Evolutionary conservation across 2,113 vertebrate species (phyloP), one percentile per base, ranked within the genome.

Genomic region (Chloroceryle aenea): DNA sequence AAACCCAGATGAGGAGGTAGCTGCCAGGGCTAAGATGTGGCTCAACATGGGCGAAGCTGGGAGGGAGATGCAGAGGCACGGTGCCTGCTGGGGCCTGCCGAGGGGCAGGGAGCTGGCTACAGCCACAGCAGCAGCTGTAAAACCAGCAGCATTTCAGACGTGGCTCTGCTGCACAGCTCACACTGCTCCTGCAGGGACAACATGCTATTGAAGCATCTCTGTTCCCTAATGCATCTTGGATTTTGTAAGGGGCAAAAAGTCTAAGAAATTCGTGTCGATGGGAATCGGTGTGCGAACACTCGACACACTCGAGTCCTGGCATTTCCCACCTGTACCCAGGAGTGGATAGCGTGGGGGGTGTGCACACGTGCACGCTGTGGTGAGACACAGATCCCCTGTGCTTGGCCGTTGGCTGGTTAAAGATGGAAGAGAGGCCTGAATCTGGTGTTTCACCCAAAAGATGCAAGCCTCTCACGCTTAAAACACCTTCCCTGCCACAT

Each of bases 321-420:
- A 14, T 61, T 72, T 62, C 69, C 87, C 26, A 43, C 15, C 72
- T 56, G 26, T 85, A 3, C 19, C 26, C 25, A 56, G 32, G 32
- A 93, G 72, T 7, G 6, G 58, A 74, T 71, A 45, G 23, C 56
- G 43, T 21, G 18, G 22, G 0, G 1, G 9, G 8, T 0, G 0
- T 30, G 34, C 22, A 72, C 26, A 45, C 5, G 5, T 8, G 17
- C 7, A 47, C 6, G 30, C 47, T 1, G 4, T 14, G 32, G 61
- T 94, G 76, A 80, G 85, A 81, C 17, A 85, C 5, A 45, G 45
- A 61, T 53, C 4, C 10, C 7, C n/a, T 77, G 12, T 56, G 26
- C 43, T 61, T 20, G 64, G 52, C 22, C 11, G 15, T 9, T 62
- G 36, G 11, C 17, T 42, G 27, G 5, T 67, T 81, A 64, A 69